Conservation (phyloP, 2,797 vertebrate species). For the Champsocephalus esox region DNA sequence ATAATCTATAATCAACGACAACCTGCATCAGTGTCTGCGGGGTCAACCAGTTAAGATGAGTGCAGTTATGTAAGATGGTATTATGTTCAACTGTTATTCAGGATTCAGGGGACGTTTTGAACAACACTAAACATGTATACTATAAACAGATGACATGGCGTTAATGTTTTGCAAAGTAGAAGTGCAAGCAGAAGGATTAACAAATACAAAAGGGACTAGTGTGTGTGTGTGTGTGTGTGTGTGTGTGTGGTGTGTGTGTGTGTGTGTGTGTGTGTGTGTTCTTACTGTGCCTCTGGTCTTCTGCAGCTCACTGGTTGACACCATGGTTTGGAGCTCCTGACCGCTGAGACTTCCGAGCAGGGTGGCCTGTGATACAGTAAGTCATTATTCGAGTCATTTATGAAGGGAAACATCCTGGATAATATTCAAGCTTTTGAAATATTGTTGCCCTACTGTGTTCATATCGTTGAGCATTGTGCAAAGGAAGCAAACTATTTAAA, state of each 20-base stretch:
- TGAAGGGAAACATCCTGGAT: not conserved
- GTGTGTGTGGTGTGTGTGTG: too few relatives aligned
- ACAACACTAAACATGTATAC: too few relatives aligned
- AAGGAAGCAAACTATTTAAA: not conserved
- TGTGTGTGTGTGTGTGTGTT: not conserved
- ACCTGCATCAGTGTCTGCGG: not conserved
- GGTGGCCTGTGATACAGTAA: constrained; percentile 80
- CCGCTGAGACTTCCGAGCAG: constrained; percentile 85
- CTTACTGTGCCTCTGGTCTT: constrained; percentile 89
- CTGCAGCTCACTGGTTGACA: constrained; percentile 92
- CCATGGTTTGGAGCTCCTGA: constrained; percentile 86
- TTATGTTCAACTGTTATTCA: too few relatives aligned
- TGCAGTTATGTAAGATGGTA: not conserved
- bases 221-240: too few relatives aligned
- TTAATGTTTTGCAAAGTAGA: too few relatives aligned
- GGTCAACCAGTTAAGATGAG: too few relatives aligned
- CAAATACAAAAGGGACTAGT: too few relatives aligned
- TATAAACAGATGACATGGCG: too few relatives aligned
- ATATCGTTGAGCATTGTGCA: not conserved
- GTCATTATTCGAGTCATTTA: not conserved
- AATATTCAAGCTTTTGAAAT: not conserved
- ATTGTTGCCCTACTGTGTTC: not conserved
- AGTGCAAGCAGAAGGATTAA: too few relatives aligned
- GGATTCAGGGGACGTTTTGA: too few relatives aligned
- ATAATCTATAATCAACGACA: not conserved